Evolutionary conservation across 2,888 invertebrate species (phyloP).

Genomic region (Deilephila porcellus): DNA sequence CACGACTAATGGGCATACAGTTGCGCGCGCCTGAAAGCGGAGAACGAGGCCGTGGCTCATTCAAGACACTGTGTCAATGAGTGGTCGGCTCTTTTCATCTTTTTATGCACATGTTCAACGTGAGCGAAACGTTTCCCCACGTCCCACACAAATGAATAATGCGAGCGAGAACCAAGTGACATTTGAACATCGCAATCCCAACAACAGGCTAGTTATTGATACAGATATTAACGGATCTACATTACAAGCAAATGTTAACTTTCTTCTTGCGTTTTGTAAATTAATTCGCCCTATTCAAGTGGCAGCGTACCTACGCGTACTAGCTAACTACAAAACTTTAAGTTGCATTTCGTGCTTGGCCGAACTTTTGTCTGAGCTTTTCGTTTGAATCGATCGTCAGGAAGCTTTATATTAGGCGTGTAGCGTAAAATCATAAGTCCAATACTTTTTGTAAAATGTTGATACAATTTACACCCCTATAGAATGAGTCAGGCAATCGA

Average conservation of each 20-base stretch:
- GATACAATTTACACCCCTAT: too few relatives aligned
- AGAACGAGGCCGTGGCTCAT: conserved; percentile 74
- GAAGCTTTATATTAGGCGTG: too few relatives aligned
- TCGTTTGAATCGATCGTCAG: too few relatives aligned
- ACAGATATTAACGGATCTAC: not conserved
- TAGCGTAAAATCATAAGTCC: too few relatives aligned
- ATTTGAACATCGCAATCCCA: conserved; percentile 1
- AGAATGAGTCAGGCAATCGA: too few relatives aligned
- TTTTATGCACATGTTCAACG: conserved; percentile 59
- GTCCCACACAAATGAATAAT: conserved; percentile 35
- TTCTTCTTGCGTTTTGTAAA: too few relatives aligned
- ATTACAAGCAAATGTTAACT: not conserved
- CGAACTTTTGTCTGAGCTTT: too few relatives aligned
- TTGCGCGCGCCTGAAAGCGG: conserved; percentile 64
- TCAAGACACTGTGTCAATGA: conserved; percentile 74
- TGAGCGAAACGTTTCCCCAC: conserved; percentile 55
- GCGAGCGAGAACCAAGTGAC: conserved; percentile 4
- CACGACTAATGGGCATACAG: conserved; percentile 58
- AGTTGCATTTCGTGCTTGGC: too few relatives aligned
- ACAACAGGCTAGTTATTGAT: not conserved
- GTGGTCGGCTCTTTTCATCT: conserved; percentile 69
- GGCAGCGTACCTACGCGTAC: too few relatives aligned
- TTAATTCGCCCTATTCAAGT: too few relatives aligned
- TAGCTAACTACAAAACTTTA: too few relatives aligned
- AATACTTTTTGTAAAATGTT: too few relatives aligned